Evolutionary conservation across 1,140 invertebrate genomes (phyloP), one percentile per base, ranked within the genome.

Genomic region (Drosophila neocordata): DNA sequence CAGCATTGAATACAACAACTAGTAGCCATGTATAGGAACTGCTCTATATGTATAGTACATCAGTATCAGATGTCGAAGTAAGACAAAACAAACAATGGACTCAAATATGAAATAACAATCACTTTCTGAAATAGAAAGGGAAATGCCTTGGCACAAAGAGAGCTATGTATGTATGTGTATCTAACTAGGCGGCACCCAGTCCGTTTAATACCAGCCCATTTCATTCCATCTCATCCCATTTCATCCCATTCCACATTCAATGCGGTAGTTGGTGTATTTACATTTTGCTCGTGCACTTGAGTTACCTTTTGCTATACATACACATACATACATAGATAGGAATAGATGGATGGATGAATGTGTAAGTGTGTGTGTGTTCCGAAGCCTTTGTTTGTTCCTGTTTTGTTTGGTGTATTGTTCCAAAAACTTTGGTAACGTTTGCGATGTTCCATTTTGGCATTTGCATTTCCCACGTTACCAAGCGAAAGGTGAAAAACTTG

Each of bases 401-500:
- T 51, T 63, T 59, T 20, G 22, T 20, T 38, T n/a, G 55, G 51
- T 72, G 38, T 69, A 56, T 13, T 74, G 74, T 67, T 59, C 59
- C 65, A 38, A 67, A 31, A 77, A 68, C 72, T 64, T 68, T 77
- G 60, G 67, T 57, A 76, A 72, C 64, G 59, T 76, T 65, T 61
- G 52, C 41, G 31, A 11, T 15, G 59, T 48, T 61, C 18, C 41
- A 48, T 48, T 61, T 69, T 65, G 73, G 59, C 79, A 88, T 88
- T 87, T 87, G 83, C 84, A 79, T 83, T 88, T 88, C 83, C 79
- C 83, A 88, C 83, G 83, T 88, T 87, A 72, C 55, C 75, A 38
- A 13, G 48, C 27, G 35, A 38, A 48, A 22, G 63, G 55, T 37
- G 63, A 41, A 60, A 79, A 84, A 70, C 22, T 69, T 67, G 15